Evolutionary conservation across 2,113 vertebrate species (phyloP).

Genomic region (Hemicordylus capensis): DNA sequence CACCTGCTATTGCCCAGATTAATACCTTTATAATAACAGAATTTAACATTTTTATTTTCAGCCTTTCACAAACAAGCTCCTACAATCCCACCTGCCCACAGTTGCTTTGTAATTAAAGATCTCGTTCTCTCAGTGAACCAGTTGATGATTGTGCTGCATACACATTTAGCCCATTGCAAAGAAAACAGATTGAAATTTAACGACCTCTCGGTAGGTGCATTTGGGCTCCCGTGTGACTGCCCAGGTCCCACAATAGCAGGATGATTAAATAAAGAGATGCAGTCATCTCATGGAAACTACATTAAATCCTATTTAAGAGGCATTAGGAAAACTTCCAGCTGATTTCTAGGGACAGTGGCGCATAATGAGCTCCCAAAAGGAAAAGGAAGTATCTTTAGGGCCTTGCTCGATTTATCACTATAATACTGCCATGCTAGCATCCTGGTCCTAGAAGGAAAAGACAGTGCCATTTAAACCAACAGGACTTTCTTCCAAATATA

Average conservation of each 20-base stretch:
- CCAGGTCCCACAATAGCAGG: not conserved
- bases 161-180: not conserved
- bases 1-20: not conserved
- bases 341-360: not conserved
- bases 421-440: not conserved
- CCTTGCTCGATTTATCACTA: not conserved
- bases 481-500: not conserved
- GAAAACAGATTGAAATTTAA: not conserved
- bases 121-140: constrained; percentile 3
- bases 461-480: not conserved
- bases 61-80: not conserved
- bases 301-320: constrained; percentile 2
- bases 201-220: not conserved
- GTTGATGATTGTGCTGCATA: not conserved
- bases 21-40: not conserved
- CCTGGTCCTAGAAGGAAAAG: not conserved
- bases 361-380: not conserved
- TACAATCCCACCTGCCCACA: not conserved
- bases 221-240: not conserved
- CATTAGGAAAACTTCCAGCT: not conserved
- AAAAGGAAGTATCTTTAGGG: not conserved
- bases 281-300: not conserved
- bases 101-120: constrained; percentile 1
- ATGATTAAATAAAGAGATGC: constrained; percentile 16
- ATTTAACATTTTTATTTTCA: not conserved